Conservation (phyloP, 2,113 vertebrate genomes). For the Copsychus sechellarum region DNA sequence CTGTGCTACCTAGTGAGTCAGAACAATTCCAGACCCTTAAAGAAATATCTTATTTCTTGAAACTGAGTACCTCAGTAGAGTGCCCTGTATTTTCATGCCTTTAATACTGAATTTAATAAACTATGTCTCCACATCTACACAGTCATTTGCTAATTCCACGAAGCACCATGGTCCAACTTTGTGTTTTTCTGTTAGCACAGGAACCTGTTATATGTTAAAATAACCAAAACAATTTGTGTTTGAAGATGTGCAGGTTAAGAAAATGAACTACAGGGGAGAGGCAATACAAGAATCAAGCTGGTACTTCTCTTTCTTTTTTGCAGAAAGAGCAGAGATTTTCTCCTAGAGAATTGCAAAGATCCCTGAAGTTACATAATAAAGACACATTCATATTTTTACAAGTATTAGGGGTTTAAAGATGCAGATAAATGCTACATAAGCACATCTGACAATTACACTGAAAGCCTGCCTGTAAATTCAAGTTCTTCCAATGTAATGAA, state of each 20-base stretch:
- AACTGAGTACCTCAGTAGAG: neutral
- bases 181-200: neutral
- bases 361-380: neutral
- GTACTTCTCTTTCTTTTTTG: neutral
- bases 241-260: neutral
- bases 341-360: neutral
- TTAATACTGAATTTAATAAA: neutral
- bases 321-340: neutral
- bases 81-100: neutral
- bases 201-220: neutral
- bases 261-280: neutral
- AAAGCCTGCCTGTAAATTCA: neutral
- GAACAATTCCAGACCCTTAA: neutral
- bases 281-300: neutral
- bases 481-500: neutral
- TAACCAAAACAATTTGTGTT: neutral
- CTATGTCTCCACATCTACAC: neutral
- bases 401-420: neutral
- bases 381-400: neutral
- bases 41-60: neutral
- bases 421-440: neutral
- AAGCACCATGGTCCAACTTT: neutral
- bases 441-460: neutral
- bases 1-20: neutral
- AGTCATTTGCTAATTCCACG: neutral